Evolutionary conservation across 2,113 vertebrate genomes (phyloP), one percentile per base, ranked within the genome.

Genomic region (Brachionichthys hirsutus): DNA sequence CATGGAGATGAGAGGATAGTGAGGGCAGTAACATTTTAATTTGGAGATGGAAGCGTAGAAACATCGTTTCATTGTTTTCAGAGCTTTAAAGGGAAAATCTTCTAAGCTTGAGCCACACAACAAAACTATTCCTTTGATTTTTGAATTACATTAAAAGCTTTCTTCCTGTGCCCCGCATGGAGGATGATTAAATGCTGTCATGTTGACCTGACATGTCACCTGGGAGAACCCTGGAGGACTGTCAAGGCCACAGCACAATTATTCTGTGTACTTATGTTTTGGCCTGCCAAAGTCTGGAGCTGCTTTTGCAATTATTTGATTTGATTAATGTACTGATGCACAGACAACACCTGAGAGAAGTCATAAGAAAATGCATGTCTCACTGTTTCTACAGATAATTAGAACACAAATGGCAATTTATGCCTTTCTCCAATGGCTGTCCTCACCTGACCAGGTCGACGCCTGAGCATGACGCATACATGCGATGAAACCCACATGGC

Each of bases 91-190:
- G 87, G 59, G 67, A 90, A 89, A 79, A 85, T 81, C 88, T 69
- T 77, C 63, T 92, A 91, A 95, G 89, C 91, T 89, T 70, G 10
- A 5, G 56, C 48, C 61, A 47, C 50, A 56, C 64, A 53, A 73
- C 73, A 73, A 80, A 72, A 73, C 80, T 60, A 84, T 85, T 85
- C 60, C 75, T 84, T 77, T 62, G 43, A 73, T 90, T 92, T 38
- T 87, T 92, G 87, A 95, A 91, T 94, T 93, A 94, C 90, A 92
- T 88, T 92, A 89, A 95, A 94, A 94, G 88, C 90, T 88, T 88
- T 89, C 91, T 90, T 92, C 86, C 60, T 38, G 51, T 47, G 57
- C 92, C 83, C 88, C 84, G 92, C 93, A 90, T 89, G 90, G 89
- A 92, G 81, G 87, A 92, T 92, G 90, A 96, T 96, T 96, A 93